Evolutionary conservation across 37 sponge, comb jelly and placozoan species (phyloP).

Genomic region (Bolinopsis microptera): DNA sequence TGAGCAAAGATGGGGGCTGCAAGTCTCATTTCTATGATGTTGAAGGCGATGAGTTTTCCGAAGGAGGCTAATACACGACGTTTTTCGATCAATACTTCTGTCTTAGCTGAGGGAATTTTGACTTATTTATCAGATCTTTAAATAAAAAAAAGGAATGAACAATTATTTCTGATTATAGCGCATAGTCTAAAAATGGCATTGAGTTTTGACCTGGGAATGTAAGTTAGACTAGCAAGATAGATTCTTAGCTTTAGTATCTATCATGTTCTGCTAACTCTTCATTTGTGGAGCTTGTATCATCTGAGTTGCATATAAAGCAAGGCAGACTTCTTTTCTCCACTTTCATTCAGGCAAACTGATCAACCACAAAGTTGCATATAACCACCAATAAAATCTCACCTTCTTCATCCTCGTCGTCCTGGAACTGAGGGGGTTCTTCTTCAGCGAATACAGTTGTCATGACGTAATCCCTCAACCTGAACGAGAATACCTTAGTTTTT

Average conservation of each 20-base stretch:
- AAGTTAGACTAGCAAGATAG: not conserved
- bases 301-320: not conserved
- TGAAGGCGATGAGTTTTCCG: slow-evolving; percentile 79
- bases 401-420: slow-evolving; percentile 71
- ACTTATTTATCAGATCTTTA: too few relatives aligned
- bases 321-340: slow-evolving; percentile 32
- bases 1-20: slow-evolving; percentile 83
- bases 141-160: too few relatives aligned
- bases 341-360: not conserved
- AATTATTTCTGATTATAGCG: too few relatives aligned
- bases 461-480: slow-evolving; percentile 73
- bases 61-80: slow-evolving; percentile 79
- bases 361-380: not conserved
- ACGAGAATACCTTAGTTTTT: too few relatives aligned
- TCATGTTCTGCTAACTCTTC: not conserved
- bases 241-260: not conserved
- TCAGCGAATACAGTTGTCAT: slow-evolving; percentile 73
- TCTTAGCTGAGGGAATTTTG: slow-evolving; percentile 69
- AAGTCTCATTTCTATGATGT: slow-evolving; percentile 72
- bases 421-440: slow-evolving; percentile 65
- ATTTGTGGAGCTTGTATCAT: slow-evolving; percentile 56
- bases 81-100: slow-evolving; percentile 77
- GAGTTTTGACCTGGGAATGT: too few relatives aligned
- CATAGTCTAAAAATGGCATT: too few relatives aligned
- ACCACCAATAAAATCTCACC: slow-evolving; percentile 23